These are phyloP conservation scores for Coenonympha arcania DNA, from an alignment of 2,888 invertebrate species.

Conservation along the genomic window DNA sequence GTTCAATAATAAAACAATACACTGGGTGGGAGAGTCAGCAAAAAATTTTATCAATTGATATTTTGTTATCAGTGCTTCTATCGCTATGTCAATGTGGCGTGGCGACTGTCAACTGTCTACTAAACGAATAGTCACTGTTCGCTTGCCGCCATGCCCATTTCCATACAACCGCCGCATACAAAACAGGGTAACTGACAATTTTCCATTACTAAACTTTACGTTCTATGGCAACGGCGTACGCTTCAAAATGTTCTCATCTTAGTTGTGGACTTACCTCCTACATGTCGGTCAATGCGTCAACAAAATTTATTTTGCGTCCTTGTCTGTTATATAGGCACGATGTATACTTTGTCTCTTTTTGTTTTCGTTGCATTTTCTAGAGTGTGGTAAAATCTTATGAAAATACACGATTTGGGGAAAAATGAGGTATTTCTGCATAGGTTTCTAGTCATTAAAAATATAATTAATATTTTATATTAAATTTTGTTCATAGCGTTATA, in stretches of 20 bases:
- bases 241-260: constrained; percentile 25
- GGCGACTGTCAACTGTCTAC: constrained; percentile 75
- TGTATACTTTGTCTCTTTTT: constrained; percentile 45
- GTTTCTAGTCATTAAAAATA: background rate
- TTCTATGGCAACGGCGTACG: constrained; percentile 23
- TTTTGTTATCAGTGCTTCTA: constrained; percentile 68
- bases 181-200: constrained; percentile 32
- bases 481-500: background rate
- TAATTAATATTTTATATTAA: constrained; percentile 2
- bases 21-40: constrained; percentile 47
- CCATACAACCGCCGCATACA: constrained; percentile 32
- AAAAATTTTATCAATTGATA: constrained; percentile 61
- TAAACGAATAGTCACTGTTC: constrained; percentile 72
- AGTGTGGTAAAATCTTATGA: constrained; percentile 33
- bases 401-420: constrained; percentile 25
- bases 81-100: constrained; percentile 74
- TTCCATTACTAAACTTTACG: constrained; percentile 25
- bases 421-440: background rate
- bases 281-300: constrained; percentile 25
- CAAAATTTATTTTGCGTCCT: constrained; percentile 52
- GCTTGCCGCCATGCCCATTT: constrained; percentile 72
- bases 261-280: constrained; percentile 33
- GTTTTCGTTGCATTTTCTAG: constrained; percentile 30
- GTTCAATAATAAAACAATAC: constrained; percentile 23
- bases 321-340: constrained; percentile 36